Evolutionary conservation across 2,888 invertebrate species (phyloP), one percentile per base, ranked within the genome.

Genomic region (Dolichomitus sp.): DNA sequence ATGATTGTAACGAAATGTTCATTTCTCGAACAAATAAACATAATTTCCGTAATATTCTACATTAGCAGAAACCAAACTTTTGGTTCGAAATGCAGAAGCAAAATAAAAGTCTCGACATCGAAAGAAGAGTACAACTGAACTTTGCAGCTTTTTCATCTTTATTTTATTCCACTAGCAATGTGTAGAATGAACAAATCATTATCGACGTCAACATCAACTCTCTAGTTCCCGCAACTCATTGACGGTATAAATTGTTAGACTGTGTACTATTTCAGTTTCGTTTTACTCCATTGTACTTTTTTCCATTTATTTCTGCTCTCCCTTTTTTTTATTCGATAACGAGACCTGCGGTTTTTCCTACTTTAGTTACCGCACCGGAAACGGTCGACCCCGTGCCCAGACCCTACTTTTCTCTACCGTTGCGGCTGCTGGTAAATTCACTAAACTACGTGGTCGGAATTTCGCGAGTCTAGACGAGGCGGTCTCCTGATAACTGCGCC

Each of bases 391-490:
- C 77, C 52, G 72, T 61, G 48, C 30, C 42, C 42, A 40, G 23
- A n/a, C 30, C 23, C 65, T 69, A 40, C 19, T 54, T 50, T 66
- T 19, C 27, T 30, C 33, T 27, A 57, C 57, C 33, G 52, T 17
- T 4, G 37, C 50, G 52, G 33, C 50, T 68, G 65, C 68, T 61
- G 65, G 81, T 63, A 84, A 86, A 86, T 85, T 86, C 80, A 79
- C 81, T 84, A 77, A 78, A 76, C 54, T 81, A 86, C 85, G 86
- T 85, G 86, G 81, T 80, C 72, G 69, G 85, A 85, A 83, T 86
- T 80, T 23, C 68, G 50, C 76, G 66, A 83, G 78, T 63, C 65
- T 70, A 59, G 40, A 70, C 45, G 66, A 70, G 57, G 50, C 54
- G 50, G 74, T 65, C 79, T 59, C 42, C 33, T 33, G 66, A 19